Base-by-base conservation (phyloP, 2,888 invertebrate genomes). In the Alviniconcha strummeri region DNA sequence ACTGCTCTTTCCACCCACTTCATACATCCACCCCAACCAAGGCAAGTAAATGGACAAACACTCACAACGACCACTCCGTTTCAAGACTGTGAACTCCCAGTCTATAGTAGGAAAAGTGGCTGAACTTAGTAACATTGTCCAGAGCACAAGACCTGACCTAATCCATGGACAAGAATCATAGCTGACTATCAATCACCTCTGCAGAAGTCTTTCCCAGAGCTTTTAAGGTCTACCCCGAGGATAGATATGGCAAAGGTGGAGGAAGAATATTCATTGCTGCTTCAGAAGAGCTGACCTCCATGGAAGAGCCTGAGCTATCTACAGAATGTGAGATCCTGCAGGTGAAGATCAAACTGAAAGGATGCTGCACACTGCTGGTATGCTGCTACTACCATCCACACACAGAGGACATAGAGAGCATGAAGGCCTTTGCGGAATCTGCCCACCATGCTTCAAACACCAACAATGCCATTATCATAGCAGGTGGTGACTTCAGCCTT, bases 261-360 rank as follows among this genome's bases (percentile, higher is more conserved):
- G 71, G 71, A 72, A 36, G 71, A 36, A 36, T 72, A 36, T 72
- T 72, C 11, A 72, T 72, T 36, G 36, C 36, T 19, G 71, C 36
- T 36, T 19, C 71, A 72, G 71, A 72, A 72, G 71, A 72, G 6
- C 71, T 72, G 71, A 72, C 19, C 71, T 72, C 71, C 71, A 19
- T 36, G 19, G 71, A 72, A 36, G 36, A 36, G 71, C 76, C 55
- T 55, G 56, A 76, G n/a, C 76, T 76, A 17, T 56, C 57, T 55
- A n/a, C n/a, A 36, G 56, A 36, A 19, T 55, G n/a, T 36, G n/a
- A 57, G n/a, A 76, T 54, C 76, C 76, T 76, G 8, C 55, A 55
- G 76, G 76, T 76, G 76, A 55, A 76, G 76, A 76, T 76, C 76
- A 76, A 76, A 55, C 8, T 76, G 76, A 76, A 76, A 76, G 76